Percentiles rank a stretch among this genome's conserved stretches.
Evolutionary conservation across 64 coral and sea anemone species (phyloP).

Genomic region (Pocillopora verrucosa): DNA sequence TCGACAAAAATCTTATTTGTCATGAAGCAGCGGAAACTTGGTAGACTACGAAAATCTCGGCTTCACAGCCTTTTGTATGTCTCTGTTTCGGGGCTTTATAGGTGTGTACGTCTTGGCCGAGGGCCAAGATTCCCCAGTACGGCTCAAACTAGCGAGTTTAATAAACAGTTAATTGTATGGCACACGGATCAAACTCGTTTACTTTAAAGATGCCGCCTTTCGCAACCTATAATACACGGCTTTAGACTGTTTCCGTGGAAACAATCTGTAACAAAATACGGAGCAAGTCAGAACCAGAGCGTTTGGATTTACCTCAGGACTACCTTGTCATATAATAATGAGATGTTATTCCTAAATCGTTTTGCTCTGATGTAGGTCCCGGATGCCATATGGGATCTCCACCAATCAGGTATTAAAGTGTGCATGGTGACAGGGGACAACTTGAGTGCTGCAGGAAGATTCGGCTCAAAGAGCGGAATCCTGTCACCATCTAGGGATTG

Average conservation of each 20-base stretch:
- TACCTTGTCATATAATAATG: background rate
- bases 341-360: background rate
- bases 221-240: background rate
- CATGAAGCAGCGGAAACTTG: no score
- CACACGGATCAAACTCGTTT: no score
- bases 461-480: slow-evolving; percentile 49
- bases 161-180: no score
- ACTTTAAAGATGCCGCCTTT: background rate
- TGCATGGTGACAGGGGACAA: slow-evolving; percentile 55
- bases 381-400: slow-evolving; percentile 36
- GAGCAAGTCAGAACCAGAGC: background rate
- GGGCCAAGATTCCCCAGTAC: no score
- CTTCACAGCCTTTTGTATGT: no score
- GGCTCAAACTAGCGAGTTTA: no score
- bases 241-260: no score
- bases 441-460: slow-evolving; percentile 42
- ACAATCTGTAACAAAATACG: no score
- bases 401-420: slow-evolving; percentile 29
- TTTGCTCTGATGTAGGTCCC: slow-evolving; percentile 26
- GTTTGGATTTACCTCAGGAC: background rate
- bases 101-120: no score
- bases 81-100: no score
- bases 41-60: no score
- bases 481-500: slow-evolving; percentile 43
- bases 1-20: no score